Conservation (phyloP, 1,140 invertebrate genomes). For the Phthorimaea operculella region DNA sequence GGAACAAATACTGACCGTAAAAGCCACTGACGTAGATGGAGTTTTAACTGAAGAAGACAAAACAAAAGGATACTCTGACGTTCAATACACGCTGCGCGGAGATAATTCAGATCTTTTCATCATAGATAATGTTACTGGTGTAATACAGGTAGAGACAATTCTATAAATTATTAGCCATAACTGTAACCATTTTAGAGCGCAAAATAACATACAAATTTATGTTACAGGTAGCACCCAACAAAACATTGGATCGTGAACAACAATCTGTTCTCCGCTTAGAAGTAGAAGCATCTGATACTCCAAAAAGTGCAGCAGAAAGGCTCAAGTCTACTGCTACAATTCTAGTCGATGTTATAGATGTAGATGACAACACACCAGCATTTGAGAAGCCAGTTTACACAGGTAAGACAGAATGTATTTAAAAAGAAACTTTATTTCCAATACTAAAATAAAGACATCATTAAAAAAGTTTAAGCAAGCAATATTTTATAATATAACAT, state of each 20-base stretch:
- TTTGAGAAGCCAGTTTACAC: slow-evolving; percentile 59
- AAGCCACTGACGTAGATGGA: slow-evolving; percentile 78
- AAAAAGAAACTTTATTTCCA: not conserved
- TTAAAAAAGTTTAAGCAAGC: not conserved
- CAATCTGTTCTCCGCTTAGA: slow-evolving; percentile 76
- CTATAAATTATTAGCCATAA: not conserved
- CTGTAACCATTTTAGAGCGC: not conserved
- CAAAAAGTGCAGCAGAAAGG: slow-evolving; percentile 71
- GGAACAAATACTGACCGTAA: slow-evolving; percentile 75
- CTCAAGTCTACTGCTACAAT: slow-evolving; percentile 73
- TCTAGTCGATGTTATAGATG: slow-evolving; percentile 79
- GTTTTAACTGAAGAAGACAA: slow-evolving; percentile 71
- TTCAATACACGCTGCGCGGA: slow-evolving; percentile 76
- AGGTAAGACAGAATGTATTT: slow-evolving; percentile 25
- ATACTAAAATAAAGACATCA: not conserved
- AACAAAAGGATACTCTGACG: slow-evolving; percentile 73
- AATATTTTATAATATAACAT: slow-evolving; percentile 2
- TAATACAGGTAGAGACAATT: slow-evolving; percentile 67
- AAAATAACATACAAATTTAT: slow-evolving; percentile 8
- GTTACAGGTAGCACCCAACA: slow-evolving; percentile 73
- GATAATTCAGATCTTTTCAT: slow-evolving; percentile 78
- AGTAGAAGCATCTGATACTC: slow-evolving; percentile 80
- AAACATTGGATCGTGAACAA: slow-evolving; percentile 79
- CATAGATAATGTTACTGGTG: slow-evolving; percentile 75
- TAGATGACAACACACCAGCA: slow-evolving; percentile 83